phyloP scores from a whole-genome alignment of 2,888 invertebrate species.

The Leucozona laternaria region DNA sequence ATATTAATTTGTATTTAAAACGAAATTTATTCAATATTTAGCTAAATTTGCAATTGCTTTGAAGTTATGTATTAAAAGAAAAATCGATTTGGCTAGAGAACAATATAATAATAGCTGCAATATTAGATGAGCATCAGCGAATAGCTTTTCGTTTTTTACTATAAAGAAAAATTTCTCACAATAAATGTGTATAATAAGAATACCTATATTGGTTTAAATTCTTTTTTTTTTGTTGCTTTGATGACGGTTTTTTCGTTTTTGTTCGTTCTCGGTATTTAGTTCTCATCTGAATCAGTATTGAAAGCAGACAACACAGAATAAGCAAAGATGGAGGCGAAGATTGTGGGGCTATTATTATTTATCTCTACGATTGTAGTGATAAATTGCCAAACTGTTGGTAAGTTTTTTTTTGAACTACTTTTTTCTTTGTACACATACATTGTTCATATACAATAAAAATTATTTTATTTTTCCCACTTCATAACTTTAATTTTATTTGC shows the following conservation, averaged over 20 bases:
- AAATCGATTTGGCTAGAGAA: constrained; percentile 63
- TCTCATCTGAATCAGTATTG: constrained; percentile 53
- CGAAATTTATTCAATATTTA: neutral
- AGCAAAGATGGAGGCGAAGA: constrained; percentile 83
- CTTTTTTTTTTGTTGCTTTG: constrained; percentile 10
- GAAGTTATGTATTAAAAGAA: constrained; percentile 37
- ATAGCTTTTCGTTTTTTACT: neutral
- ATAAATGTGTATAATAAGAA: constrained; percentile 41
- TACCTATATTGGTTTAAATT: constrained; percentile 24
- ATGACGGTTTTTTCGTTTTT: constrained; percentile 55
- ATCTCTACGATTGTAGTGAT: constrained; percentile 83
- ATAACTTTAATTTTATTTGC: constrained; percentile 20
- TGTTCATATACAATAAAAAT: constrained; percentile 41
- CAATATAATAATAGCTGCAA: constrained; percentile 5
- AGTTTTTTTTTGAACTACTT: constrained; percentile 75
- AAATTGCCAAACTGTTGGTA: constrained; percentile 83
- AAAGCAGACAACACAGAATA: constrained; percentile 78
- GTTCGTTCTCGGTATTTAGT: constrained; percentile 45
- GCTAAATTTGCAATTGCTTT: constrained; percentile 1
- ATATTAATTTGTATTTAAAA: neutral
- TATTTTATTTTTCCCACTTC: constrained; percentile 70
- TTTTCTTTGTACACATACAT: neutral
- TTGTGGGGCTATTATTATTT: constrained; percentile 83
- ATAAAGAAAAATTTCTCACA: neutral
- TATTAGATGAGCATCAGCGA: neutral